Evolutionary conservation across 2,797 vertebrate species (phyloP).

Genomic region (Rousettus madagascariensis): DNA sequence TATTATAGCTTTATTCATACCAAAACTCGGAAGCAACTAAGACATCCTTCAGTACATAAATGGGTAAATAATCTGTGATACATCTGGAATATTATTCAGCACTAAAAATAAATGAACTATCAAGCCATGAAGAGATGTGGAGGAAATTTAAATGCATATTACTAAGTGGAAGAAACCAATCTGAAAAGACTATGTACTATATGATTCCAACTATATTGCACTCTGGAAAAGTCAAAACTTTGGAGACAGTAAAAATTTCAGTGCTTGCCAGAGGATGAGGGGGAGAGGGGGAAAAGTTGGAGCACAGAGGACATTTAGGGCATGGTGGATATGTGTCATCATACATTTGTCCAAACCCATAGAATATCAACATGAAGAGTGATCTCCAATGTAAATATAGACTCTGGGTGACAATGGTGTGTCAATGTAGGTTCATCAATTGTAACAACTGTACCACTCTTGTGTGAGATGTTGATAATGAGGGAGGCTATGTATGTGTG

Average conservation of each 20-base stretch:
- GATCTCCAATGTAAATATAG: background rate
- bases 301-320: background rate
- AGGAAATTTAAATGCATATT: background rate
- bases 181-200: background rate
- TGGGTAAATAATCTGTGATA: background rate
- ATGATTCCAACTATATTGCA: background rate
- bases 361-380: background rate
- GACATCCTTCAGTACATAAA: background rate
- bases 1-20: background rate
- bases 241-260: background rate
- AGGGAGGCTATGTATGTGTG: background rate
- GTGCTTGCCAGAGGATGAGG: background rate
- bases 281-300: background rate
- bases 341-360: background rate
- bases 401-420: background rate
- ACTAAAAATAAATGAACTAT: background rate
- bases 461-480: background rate
- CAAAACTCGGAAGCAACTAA: background rate
- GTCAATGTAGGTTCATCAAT: background rate
- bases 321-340: background rate
- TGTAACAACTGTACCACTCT: background rate
- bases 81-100: background rate
- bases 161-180: background rate
- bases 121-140: background rate
- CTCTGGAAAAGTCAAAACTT: background rate